These are phyloP conservation scores for Eulemur mongoz DNA, from an alignment of 2,797 vertebrate genomes.

Conservation along the genomic window DNA sequence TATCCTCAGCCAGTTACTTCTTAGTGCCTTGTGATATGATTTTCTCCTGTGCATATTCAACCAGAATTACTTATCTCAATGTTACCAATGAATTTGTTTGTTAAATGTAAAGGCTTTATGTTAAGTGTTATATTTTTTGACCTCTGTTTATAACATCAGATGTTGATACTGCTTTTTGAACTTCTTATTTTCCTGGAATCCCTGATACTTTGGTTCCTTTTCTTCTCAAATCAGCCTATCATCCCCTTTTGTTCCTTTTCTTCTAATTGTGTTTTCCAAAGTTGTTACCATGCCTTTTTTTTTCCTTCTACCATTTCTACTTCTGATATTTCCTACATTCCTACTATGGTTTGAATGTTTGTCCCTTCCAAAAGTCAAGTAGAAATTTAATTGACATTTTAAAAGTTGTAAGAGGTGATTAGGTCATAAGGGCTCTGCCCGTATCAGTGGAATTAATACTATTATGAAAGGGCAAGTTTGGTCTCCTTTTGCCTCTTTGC, in stretches of 20 bases:
- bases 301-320: not conserved
- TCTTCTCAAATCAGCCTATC: not conserved
- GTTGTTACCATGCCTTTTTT: not conserved
- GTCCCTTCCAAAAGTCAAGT: not conserved
- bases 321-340: not conserved
- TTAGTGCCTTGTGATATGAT: not conserved
- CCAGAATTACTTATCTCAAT: not conserved
- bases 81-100: not conserved
- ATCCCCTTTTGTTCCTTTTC: not conserved
- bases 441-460: not conserved
- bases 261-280: slow-evolving; percentile 29
- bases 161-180: not conserved
- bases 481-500: not conserved
- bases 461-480: not conserved
- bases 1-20: not conserved
- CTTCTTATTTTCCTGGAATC: not conserved
- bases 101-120: not conserved
- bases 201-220: not conserved
- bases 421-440: not conserved
- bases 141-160: not conserved
- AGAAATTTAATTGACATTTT: not conserved
- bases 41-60: not conserved
- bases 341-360: not conserved
- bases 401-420: not conserved
- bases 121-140: slow-evolving; percentile 23